Evolutionary conservation across 2,888 invertebrate species (phyloP).

Genomic region (Dryobota labecula): DNA sequence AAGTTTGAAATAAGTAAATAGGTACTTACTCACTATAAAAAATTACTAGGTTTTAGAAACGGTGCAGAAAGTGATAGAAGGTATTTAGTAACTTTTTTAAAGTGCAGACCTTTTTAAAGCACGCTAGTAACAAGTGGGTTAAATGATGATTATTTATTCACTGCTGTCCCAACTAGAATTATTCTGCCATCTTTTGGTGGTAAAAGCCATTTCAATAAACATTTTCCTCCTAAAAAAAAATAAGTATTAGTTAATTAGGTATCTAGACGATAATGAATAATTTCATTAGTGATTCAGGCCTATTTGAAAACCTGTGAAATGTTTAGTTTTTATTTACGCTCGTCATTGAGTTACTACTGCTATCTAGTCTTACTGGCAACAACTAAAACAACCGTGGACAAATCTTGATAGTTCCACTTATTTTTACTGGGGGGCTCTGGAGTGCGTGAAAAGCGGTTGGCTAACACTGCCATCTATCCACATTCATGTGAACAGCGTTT

Average conservation of each 20-base stretch:
- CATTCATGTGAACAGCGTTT: not conserved
- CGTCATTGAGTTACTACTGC: not conserved
- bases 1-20: no score
- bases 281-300: not conserved
- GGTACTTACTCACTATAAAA: no score
- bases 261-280: not conserved
- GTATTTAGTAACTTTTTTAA: not conserved
- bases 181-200: not conserved
- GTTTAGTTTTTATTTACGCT: not conserved
- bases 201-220: not conserved
- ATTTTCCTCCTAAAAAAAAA: no score
- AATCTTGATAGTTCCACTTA: not conserved
- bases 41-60: not conserved
- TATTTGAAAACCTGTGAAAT: not conserved
- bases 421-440: constrained; percentile 10
- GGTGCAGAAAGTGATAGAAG: not conserved
- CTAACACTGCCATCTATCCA: constrained; percentile 12
- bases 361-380: not conserved
- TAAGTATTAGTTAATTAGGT: no score
- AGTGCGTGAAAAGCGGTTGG: fast-evolving
- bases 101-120: no score
- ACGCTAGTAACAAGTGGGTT: no score
- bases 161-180: not conserved
- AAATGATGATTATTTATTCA: not conserved
- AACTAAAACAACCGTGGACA: not conserved